A percentile compares a stretch with the other conserved stretches of the same genome.
Evolutionary conservation across 2,113 vertebrate genomes (phyloP).

Genomic region (Nestor notabilis): DNA sequence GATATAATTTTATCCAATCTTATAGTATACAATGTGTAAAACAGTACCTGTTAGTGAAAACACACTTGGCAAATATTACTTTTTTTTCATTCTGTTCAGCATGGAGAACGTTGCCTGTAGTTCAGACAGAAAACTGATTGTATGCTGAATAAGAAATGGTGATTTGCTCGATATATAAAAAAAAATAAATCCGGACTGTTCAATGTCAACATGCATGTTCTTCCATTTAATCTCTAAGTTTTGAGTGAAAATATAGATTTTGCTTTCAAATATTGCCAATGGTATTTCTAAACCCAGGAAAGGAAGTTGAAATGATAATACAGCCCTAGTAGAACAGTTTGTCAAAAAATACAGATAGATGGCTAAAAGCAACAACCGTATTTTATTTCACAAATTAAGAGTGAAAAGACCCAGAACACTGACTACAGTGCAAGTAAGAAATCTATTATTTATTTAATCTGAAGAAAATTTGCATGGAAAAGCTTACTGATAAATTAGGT

Average conservation of each 20-base stretch:
- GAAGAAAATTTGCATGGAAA: background rate
- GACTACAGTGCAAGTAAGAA: background rate
- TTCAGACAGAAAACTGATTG: background rate
- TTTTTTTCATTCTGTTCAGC: background rate
- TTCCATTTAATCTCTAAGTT: background rate
- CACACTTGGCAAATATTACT: background rate
- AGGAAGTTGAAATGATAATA: background rate
- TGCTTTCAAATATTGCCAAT: background rate
- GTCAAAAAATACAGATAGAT: background rate
- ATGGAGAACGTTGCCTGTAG: background rate
- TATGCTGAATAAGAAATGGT: background rate
- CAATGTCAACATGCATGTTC: rapidly evolving
- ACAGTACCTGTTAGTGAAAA: background rate
- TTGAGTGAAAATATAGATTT: background rate
- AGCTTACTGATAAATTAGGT: background rate
- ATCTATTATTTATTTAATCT: background rate
- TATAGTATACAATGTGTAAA: background rate
- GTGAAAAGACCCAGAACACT: background rate
- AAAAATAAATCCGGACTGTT: background rate
- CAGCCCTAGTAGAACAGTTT: background rate
- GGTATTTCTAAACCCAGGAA: background rate
- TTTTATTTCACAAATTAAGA: background rate
- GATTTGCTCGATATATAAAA: background rate
- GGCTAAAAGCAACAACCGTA: background rate
- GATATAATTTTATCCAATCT: background rate